A percentile compares a stretch with the other conserved stretches of the same genome.
phyloP scores from a whole-genome alignment of 2,888 invertebrate species.

The Hemicrepidius hirtus region DNA sequence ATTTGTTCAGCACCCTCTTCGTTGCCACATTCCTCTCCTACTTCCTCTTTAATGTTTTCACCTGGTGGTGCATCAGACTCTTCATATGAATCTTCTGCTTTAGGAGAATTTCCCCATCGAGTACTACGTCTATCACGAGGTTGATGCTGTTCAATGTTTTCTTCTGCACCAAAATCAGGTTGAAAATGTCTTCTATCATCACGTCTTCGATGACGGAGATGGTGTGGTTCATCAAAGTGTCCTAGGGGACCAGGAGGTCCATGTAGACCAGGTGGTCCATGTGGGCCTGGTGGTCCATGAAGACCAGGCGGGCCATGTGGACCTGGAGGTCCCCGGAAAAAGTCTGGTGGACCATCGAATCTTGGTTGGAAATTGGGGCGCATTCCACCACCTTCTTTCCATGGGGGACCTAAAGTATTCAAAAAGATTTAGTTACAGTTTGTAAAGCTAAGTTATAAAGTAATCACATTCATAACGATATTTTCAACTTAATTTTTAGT shows the following conservation, averaged over 20 bases:
- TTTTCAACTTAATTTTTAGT: too few species aligned
- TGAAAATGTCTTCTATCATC: constrained; percentile 58
- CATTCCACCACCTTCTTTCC: constrained; percentile 71
- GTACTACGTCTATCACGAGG: constrained; percentile 56
- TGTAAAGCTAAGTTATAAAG: too few species aligned
- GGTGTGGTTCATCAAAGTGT: constrained; percentile 58
- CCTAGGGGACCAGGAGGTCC: constrained; percentile 60
- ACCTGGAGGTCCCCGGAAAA: constrained; percentile 67
- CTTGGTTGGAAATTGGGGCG: constrained; percentile 71
- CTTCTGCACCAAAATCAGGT: constrained; percentile 50
- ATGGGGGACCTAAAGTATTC: constrained; percentile 66
- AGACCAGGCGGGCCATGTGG: constrained; percentile 58
- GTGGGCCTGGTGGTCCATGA: constrained; percentile 45
- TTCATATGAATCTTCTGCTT: constrained; percentile 37
- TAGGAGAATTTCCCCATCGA: constrained; percentile 62
- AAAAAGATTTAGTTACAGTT: too few species aligned
- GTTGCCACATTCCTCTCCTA: constrained; percentile 38
- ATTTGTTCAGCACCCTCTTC: constrained; percentile 49
- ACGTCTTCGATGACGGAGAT: constrained; percentile 52
- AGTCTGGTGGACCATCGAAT: constrained; percentile 67
- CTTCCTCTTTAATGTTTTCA: constrained; percentile 5
- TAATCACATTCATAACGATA: too few species aligned
- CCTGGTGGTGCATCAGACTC: constrained; percentile 17
- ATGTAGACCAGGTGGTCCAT: constrained; percentile 59
- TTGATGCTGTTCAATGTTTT: constrained; percentile 28